Evolutionary conservation across 2,888 invertebrate species (phyloP), one percentile per base, ranked within the genome.

Genomic region (Carpatolechia fugitivella): DNA sequence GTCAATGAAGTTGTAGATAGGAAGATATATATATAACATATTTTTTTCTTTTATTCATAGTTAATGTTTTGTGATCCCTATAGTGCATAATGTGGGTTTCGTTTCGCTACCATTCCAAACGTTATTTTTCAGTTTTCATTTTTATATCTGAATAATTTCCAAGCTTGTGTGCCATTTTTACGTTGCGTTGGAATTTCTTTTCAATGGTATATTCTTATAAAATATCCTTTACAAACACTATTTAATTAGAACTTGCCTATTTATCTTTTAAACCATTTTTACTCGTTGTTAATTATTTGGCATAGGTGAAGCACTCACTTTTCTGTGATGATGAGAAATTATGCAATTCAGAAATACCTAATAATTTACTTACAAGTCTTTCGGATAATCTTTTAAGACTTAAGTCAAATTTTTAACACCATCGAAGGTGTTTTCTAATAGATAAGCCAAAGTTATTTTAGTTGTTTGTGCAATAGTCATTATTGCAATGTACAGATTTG

Each of bases 371-470:
- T n/a, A n/a, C n/a, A n/a, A n/a, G n/a, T n/a, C 41, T 24, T 20
- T 41, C 41, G 24, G 20, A 29, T 24, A 24, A 29, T 44, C 20
- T 20, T 44, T 29, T 13, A 13, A 7, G n/a, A 29, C 10, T 38
- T 41, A 10, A 41, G 41, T 16, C 10, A 41, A 10, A 74, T 72
- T 74, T 73, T 72, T 63, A 63, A 71, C 80, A 73, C 76, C 74
- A 58, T 52, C 58, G 64, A 65, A 60, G 78, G 78, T 80, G 82
- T 83, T 83, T 41, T 76, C 65, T 84, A 82, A 86, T 83, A 78
- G 82, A 82, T 85, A 87, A 88, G 86, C 89, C 89, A 89, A 89
- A 90, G 89, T 83, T 84, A 74, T 83, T 80, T 84, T 85, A 86
- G 80, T 86, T 85, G 69, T 78, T 83, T 82, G 89, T 90, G 89